phyloP scores from a whole-genome alignment of 2,888 invertebrate species.

The Geophilus truncorum region DNA sequence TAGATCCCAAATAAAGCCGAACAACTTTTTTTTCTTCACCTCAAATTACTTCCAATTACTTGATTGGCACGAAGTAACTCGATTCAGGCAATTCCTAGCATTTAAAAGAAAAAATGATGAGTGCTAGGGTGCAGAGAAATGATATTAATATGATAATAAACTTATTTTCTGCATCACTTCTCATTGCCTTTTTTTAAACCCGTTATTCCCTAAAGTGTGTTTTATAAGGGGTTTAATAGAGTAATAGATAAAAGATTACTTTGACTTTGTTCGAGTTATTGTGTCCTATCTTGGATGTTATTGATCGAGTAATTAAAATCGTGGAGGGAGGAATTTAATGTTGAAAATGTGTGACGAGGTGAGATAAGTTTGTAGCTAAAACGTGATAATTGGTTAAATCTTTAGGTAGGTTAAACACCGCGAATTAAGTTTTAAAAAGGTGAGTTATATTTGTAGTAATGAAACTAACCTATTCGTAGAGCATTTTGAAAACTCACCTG shows the following conservation, averaged over 20 bases:
- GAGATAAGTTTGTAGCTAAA: neutral
- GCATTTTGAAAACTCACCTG: constrained; percentile 34
- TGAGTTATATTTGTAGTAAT: too few relatives aligned
- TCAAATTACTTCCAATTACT: neutral
- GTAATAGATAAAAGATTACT: neutral
- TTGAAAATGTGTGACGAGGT: neutral
- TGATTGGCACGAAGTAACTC: neutral
- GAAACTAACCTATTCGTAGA: too few relatives aligned
- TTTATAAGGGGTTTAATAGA: neutral
- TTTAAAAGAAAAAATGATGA: neutral
- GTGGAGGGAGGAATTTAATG: neutral
- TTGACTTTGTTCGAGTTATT: neutral
- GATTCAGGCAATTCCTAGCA: neutral
- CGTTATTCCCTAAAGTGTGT: neutral
- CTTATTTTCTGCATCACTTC: neutral
- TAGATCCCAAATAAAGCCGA: neutral
- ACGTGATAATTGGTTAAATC: neutral
- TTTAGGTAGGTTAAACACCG: too few relatives aligned
- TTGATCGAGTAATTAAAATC: neutral
- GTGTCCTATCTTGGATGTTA: neutral
- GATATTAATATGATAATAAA: neutral
- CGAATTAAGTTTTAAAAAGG: too few relatives aligned
- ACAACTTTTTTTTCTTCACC: neutral
- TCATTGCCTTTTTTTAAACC: neutral
- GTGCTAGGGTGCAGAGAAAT: too few relatives aligned